Conservation (phyloP, 2,888 invertebrate genomes). For the Drosophila basisetae region DNA sequence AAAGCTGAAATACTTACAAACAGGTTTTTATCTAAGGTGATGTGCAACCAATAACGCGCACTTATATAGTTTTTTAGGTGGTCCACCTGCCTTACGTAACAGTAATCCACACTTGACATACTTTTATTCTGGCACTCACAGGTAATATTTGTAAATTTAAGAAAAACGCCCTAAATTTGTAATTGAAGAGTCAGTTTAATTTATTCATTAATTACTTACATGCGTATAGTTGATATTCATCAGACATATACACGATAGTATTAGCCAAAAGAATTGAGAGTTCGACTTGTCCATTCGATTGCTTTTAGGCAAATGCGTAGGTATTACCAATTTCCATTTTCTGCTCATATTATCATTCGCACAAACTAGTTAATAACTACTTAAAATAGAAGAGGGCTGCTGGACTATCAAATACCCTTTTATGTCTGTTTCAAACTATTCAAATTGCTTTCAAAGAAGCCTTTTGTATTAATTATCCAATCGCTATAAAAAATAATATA, state of each 20-base stretch:
- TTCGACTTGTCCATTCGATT: slow-evolving; percentile 16
- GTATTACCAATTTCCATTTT: neutral
- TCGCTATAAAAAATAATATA: neutral
- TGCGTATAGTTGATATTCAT: neutral
- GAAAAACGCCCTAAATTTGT: neutral
- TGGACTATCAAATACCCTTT: neutral
- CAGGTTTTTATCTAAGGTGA: neutral
- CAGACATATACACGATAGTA: neutral
- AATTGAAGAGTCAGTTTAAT: neutral
- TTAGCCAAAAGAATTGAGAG: neutral
- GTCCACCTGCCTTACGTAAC: slow-evolving; percentile 3
- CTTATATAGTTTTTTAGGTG: slow-evolving; percentile 6
- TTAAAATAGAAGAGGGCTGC: neutral
- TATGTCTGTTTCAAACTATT: neutral
- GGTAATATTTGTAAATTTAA: slow-evolving; percentile 28
- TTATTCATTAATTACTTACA: slow-evolving; percentile 3
- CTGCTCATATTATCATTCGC: neutral
- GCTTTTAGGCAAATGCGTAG: neutral
- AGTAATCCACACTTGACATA: neutral
- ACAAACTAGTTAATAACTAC: neutral
- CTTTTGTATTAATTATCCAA: neutral
- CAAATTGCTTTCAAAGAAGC: neutral
- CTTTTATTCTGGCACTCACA: slow-evolving; percentile 21
- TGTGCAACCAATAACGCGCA: slow-evolving; percentile 1
- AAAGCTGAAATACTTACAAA: slow-evolving; percentile 8